phyloP scores from a whole-genome alignment of 2,888 invertebrate genomes.

The Halictus ligatus region DNA sequence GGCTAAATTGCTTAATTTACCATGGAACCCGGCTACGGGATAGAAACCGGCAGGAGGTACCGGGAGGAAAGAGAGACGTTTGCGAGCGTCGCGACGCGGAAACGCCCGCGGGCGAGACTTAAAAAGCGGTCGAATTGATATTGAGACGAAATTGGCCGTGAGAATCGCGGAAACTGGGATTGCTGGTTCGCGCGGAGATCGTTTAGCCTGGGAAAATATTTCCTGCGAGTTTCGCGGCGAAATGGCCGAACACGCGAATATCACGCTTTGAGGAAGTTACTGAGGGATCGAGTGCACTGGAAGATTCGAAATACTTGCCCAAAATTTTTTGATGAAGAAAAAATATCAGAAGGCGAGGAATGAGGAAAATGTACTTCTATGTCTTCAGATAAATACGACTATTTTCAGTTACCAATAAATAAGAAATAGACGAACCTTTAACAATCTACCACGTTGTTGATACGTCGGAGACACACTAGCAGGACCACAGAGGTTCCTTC shows the following conservation, averaged over 20 bases:
- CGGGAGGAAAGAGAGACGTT: neutral
- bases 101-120: slow-evolving; percentile 26
- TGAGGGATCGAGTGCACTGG: neutral
- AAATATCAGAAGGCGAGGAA: neutral
- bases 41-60: slow-evolving; percentile 14
- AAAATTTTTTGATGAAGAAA: neutral
- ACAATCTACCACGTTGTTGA: neutral
- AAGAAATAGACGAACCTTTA: neutral
- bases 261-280: neutral
- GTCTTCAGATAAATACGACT: neutral
- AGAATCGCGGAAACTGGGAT: neutral
- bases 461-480: too few relatives aligned
- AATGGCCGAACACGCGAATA: neutral
- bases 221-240: neutral
- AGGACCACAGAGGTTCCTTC: too few relatives aligned
- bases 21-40: slow-evolving; percentile 65
- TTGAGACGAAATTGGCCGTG: slow-evolving; percentile 26
- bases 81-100: slow-evolving; percentile 32
- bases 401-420: neutral
- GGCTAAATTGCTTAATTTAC: slow-evolving; percentile 77
- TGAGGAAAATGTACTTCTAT: neutral
- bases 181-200: neutral
- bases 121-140: slow-evolving; percentile 52
- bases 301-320: neutral
- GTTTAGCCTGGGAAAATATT: neutral